Percentiles rank a stretch among this genome's conserved stretches.
Conservation (phyloP, 2,797 vertebrate genomes). For the Hydrophis major region DNA sequence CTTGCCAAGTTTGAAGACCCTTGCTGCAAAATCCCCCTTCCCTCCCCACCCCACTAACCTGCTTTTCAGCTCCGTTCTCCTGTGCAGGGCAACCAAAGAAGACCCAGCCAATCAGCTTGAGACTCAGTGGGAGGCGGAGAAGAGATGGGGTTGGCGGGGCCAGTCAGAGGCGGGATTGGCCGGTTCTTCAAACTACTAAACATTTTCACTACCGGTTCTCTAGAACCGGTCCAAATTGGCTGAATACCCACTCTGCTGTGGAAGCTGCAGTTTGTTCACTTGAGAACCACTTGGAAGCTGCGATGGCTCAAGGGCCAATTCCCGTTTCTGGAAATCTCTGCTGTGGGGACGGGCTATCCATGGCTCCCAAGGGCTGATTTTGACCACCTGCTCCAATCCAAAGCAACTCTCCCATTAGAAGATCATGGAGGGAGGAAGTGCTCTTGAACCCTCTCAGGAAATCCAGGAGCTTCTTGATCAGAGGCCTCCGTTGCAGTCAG, state of each 20-base stretch:
- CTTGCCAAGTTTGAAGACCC: too few species aligned
- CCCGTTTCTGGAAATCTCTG: background rate
- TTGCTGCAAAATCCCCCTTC: too few species aligned
- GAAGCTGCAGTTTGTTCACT: background rate
- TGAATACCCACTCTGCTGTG: background rate
- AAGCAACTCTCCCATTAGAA: background rate
- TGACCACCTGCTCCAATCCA: background rate
- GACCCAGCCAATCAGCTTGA: too few species aligned
- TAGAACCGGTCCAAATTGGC: too few species aligned
- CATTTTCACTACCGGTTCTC: too few species aligned
- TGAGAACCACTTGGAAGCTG: background rate
- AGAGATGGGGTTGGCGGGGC: too few species aligned
- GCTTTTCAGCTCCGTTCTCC: too few species aligned
- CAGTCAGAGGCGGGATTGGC: too few species aligned
- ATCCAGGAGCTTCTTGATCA: background rate
- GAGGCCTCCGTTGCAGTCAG: background rate
- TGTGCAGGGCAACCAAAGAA: too few species aligned
- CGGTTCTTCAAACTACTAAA: too few species aligned
- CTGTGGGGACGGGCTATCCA: background rate
- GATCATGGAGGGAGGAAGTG: background rate
- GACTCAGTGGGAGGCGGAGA: too few species aligned
- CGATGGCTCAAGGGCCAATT: background rate
- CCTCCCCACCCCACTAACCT: too few species aligned
- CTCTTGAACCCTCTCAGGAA: background rate
- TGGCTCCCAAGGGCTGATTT: background rate